Percentiles rank a stretch among this genome's conserved stretches.
Evolutionary conservation across 2,888 invertebrate species (phyloP).

Genomic region (Sphinx pinastri): DNA sequence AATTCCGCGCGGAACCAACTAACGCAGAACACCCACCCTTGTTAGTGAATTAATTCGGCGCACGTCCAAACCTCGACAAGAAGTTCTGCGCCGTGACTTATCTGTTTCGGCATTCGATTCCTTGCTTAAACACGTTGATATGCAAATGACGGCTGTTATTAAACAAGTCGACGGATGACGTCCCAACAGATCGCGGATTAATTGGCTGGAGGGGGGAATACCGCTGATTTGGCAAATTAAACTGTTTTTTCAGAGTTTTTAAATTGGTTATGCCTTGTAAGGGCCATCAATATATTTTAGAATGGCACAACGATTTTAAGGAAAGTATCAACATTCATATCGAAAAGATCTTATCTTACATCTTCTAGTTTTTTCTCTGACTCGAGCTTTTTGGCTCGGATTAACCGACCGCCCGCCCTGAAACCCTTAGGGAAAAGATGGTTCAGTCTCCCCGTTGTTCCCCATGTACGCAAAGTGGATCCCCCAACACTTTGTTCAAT

Average conservation of each 20-base stretch:
- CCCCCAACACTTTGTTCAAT: too few species aligned
- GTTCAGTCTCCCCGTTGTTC: too few species aligned
- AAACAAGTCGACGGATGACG: not conserved
- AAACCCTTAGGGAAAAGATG: too few species aligned
- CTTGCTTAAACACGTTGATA: slow-evolving; percentile 5
- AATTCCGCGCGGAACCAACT: too few species aligned
- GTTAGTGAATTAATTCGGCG: not conserved
- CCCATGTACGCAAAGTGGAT: too few species aligned
- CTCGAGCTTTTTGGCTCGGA: too few species aligned
- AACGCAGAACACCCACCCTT: not conserved
- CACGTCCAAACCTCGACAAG: not conserved
- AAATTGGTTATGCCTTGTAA: not conserved
- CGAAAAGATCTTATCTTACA: too few species aligned
- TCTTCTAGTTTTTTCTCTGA: too few species aligned
- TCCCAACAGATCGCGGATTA: not conserved
- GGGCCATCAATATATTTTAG: too few species aligned
- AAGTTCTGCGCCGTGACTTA: slow-evolving; percentile 21
- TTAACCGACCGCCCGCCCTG: too few species aligned
- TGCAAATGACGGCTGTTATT: slow-evolving; percentile 9
- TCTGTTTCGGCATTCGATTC: slow-evolving; percentile 20
- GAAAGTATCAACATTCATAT: too few species aligned
- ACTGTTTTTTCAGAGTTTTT: not conserved
- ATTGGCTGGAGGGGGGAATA: not conserved
- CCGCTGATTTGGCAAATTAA: not conserved
- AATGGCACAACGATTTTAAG: too few species aligned